Base-by-base conservation (phyloP, 2,888 invertebrate species). In the Eupithecia insigniata region DNA sequence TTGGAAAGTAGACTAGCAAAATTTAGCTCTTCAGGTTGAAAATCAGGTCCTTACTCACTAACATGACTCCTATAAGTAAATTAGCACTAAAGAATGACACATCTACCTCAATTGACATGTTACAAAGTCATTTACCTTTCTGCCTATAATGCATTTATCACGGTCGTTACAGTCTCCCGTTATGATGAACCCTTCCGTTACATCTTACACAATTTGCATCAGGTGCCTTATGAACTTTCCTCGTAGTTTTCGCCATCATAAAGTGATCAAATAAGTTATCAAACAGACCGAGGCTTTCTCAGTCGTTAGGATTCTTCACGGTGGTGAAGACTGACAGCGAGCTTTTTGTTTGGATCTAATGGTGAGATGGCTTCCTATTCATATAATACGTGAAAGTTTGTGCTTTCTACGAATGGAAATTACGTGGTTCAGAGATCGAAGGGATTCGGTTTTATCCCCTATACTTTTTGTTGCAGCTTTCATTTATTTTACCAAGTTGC, bases 201-300 rank as follows among this genome's bases (percentile, higher is more conserved):
- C 83, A 80, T 84, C 81, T 87, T 88, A 87, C 89, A 87, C 86
- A 85, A 92, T 92, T 92, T 92, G 91, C 92, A 90, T 90, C 85
- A 82, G 79, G 82, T 83, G 88, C 89, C 87, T 90, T 91, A 92
- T 89, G 89, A 88, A 89, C 88, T 91, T 91, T 89, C 89, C 88
- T 87, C 81, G 86, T 87, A 87, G 85, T 91, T 89, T 91, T 90
- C 90, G 88, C 91, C 89, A 93, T 93, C 92, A 93, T 93, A 93
- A 93, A 91, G 92, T 93, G 90, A 92, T 93, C 93, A 92, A 92
- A 92, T 90, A 89, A 90, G 89, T 92, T 89, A 92, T 92, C 91
- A 92, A 86, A 88, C 81, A 85, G 89, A 74, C 80, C 70, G 84
- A 64, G 84, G 86, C 90, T 92, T 92, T 92, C 92, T 78, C 82